Evolutionary conservation across 2,797 vertebrate genomes (phyloP).

Genomic region (Enteromius argenteus): DNA sequence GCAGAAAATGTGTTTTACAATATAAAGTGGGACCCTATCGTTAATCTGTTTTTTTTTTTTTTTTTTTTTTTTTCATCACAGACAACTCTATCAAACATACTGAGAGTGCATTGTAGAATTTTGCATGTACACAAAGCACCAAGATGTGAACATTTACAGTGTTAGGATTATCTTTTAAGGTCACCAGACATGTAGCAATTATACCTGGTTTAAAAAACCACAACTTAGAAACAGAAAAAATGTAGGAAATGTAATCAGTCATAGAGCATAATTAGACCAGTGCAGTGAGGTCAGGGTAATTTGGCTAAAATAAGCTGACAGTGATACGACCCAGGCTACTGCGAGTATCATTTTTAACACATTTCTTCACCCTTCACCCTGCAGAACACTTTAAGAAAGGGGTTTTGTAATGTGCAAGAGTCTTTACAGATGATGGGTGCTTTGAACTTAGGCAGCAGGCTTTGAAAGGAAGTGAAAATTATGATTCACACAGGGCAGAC

Average conservation of each 20-base stretch:
- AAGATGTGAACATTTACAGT: constrained; percentile 23
- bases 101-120: neutral
- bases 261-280: constrained; percentile 46
- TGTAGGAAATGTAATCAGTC: constrained; percentile 54
- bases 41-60: constrained; percentile 8
- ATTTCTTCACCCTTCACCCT: constrained; percentile 32
- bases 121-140: neutral
- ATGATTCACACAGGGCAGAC: neutral
- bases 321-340: constrained; percentile 59
- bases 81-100: constrained; percentile 15
- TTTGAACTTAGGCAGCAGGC: constrained; percentile 3
- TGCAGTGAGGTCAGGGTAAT: constrained; percentile 55
- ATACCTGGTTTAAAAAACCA: constrained; percentile 21
- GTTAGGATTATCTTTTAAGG: constrained; percentile 17
- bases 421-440: neutral
- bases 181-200: constrained; percentile 34
- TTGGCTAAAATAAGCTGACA: constrained; percentile 55
- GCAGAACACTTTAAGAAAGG: constrained; percentile 15
- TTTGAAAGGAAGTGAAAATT: constrained; percentile 10
- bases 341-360: constrained; percentile 41
- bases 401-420: neutral
- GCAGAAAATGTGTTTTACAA: neutral
- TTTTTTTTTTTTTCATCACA: constrained; percentile 39
- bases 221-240: constrained; percentile 41
- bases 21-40: neutral